Base-by-base conservation (phyloP, 2,113 vertebrate genomes). In the Neofelis nebulosa region DNA sequence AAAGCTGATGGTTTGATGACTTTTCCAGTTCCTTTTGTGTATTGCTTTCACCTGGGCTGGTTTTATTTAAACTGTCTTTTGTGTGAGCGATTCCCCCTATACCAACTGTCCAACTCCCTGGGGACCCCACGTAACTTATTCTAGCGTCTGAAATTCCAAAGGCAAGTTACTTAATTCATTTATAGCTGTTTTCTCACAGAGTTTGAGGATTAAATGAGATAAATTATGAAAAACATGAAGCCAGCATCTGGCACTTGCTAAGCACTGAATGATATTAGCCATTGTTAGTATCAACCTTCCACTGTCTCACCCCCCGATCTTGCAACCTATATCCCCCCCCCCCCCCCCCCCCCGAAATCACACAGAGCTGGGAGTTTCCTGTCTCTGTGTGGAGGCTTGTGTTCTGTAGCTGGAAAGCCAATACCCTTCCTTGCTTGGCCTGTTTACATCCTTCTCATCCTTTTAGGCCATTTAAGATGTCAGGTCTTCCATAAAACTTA, bases 111-210 rank as follows among this genome's bases (percentile, higher is more conserved):
- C 15, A 48, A 65, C 41, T 52, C 69, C 7, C 16, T 38, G n/a
- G 36, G 41, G 74, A 14, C 18, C 29, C 38, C 80, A 38, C 45
- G 25, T 66, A 78, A 94, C 52, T 68, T 79, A 52, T 27, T 93
- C 19, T 81, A 81, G 63, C 29, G 74, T 71, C 33, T 74, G 66
- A 85, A 90, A 78, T 91, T 71, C 50, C 88, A 92, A 98, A n/a
- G 84, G 23, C 50, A 80, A 90, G 36, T 87, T 94, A 79, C 27
- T 89, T 73, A 89, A 66, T 74, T 95, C 15, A 57, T 63, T 83
- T 91, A 85, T 61, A 78, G 87, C 25, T 92, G 12, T 89, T 95
- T 97, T 95, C 73, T 92, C 21, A 10, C 10, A 80, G 57, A 88
- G 5, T 66, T 91, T 90, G 80, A 95, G 21, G 57, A 61, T 76